phyloP scores from a whole-genome alignment of 2,888 invertebrate species.

The Lepas anatifera region DNA sequence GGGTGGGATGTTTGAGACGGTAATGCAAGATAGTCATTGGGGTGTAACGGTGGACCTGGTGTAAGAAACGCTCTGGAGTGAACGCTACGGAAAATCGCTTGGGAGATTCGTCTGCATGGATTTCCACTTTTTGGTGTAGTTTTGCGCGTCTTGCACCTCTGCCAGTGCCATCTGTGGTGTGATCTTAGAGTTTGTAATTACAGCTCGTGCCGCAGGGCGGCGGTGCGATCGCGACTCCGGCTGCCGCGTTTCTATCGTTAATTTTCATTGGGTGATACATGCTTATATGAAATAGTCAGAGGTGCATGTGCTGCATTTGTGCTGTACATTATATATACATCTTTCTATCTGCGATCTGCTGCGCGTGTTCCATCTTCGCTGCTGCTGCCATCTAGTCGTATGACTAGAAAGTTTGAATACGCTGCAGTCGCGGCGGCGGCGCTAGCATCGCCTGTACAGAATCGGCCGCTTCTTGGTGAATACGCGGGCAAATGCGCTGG shows the following conservation, averaged over 20 bases:
- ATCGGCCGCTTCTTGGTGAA: no score
- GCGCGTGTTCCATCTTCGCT: no score
- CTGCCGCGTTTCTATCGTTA: conserved; percentile 10
- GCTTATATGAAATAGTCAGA: conserved; percentile 6
- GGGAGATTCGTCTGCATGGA: no score
- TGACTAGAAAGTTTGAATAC: neutral
- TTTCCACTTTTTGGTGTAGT: neutral
- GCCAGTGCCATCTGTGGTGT: conserved; percentile 7
- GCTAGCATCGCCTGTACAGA: no score
- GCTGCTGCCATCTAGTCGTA: neutral
- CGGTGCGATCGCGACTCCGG: neutral
- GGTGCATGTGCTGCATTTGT: conserved; percentile 9
- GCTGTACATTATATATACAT: conserved; percentile 7
- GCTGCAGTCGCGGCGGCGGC: no score
- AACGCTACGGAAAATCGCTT: no score
- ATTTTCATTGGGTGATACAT: conserved; percentile 9
- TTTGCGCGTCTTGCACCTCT: neutral
- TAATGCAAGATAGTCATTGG: no score
- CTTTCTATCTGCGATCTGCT: neutral
- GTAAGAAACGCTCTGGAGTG: no score
- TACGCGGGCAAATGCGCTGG: no score
- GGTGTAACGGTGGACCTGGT: no score
- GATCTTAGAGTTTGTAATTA: conserved; percentile 6
- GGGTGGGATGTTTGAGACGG: no score
- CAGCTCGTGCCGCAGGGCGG: neutral